Base-by-base conservation (phyloP, 2,797 vertebrate genomes). In the Micrastur ruficollis region DNA sequence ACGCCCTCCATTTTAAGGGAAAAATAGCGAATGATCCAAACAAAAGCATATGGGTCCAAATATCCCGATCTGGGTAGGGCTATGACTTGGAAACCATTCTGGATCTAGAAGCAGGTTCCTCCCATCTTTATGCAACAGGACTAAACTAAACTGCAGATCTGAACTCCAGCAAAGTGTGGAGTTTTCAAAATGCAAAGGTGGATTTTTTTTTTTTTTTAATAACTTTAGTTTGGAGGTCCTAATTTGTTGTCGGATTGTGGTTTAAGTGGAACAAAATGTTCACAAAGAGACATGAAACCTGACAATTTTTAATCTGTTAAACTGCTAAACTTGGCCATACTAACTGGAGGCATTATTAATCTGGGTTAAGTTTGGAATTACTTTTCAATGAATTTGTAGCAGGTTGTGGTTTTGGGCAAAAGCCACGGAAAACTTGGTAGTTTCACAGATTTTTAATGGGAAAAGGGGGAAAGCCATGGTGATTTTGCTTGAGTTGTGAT, bases 41-140 rank as follows among this genome's bases (percentile, higher is more conserved):
- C 42, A 78, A 91, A 96, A 96, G 63, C 34, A 63, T 65, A 47
- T 49, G 88, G 86, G 68, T 85, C 83, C 85, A 96, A 86, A 93
- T 83, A 89, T 55, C 71, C 78, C 3, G 9, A 4, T 55, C 62
- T 93, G 89, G 90, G 95, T 53, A 97, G 65, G 91, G 89, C 84
- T 75, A 44, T 47, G 66, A 52, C 52, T 94, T 97, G 94, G 94
- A 96, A 96, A 58, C 13, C 29, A 14, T 92, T 87, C 90, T 94
- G 92, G 90, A 95, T 72, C 32, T 72, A 71, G 93, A 82, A 94
- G 56, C 36, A 92, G 92, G 81, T 93, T 94, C 94, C 95, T 96
- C 95, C 94, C 95, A 71, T 92, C 85, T 95, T 95, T 95, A 74
- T 86, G 70, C 84, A 97, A 80, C 25, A 23, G 34, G 56, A 58